Conservation (phyloP, 2,113 vertebrate species). For the Lasiurus borealis region DNA sequence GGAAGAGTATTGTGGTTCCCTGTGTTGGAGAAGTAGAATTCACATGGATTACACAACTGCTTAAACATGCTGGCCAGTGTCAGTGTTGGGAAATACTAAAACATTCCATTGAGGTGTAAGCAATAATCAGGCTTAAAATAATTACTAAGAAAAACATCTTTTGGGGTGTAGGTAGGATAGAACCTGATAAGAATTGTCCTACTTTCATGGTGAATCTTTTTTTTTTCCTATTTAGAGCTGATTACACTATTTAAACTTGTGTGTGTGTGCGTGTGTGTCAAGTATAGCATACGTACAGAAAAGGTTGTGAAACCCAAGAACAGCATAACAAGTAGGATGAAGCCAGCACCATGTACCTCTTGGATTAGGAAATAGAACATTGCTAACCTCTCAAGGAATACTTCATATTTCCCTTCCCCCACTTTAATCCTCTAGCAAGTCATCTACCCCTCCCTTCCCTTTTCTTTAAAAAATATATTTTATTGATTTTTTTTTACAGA, state of each 20-base stretch:
- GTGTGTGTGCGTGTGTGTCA: not conserved
- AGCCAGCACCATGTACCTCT: not conserved
- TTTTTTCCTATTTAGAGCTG: not conserved
- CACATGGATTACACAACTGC: not conserved
- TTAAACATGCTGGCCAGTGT: not conserved
- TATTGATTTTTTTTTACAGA: no score
- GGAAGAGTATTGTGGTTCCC: conserved; percentile 3
- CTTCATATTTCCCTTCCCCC: not conserved
- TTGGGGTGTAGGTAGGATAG: not conserved
- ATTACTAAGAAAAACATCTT: not conserved
- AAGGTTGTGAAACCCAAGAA: not conserved
- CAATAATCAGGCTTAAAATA: not conserved
- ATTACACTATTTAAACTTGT: not conserved
- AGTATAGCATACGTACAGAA: not conserved
- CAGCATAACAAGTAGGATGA: not conserved
- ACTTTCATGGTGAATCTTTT: not conserved
- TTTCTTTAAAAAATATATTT: no score
- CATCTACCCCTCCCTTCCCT: not conserved
- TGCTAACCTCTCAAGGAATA: not conserved
- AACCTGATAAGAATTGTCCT: not conserved
- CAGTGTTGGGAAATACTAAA: not conserved
- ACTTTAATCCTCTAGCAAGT: not conserved
- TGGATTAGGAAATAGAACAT: not conserved
- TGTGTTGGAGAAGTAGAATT: conserved; percentile 48
- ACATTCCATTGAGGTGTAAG: not conserved